A percentile compares a stretch with the other conserved stretches of the same genome.
phyloP scores from a whole-genome alignment of 2,797 vertebrate genomes.

The Urophycis tenuis region DNA sequence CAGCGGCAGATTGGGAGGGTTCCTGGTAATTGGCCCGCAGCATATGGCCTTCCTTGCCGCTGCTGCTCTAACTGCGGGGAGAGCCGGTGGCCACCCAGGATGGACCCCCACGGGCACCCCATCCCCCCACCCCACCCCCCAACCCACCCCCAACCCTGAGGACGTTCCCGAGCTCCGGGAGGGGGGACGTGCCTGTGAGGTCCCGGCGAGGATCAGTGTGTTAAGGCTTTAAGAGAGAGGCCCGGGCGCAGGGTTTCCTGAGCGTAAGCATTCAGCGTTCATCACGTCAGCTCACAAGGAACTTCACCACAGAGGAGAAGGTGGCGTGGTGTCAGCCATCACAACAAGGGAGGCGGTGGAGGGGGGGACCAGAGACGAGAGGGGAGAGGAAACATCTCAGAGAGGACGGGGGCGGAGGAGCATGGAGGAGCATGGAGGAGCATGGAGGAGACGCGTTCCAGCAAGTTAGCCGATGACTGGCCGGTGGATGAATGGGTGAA shows the following conservation, averaged over 20 bases:
- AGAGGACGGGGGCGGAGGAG: not conserved
- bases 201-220: too few relatives aligned
- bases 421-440: not conserved
- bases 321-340: too few relatives aligned
- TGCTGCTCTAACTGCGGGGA: constrained; percentile 7
- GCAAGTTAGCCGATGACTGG: not conserved
- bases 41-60: constrained; percentile 19
- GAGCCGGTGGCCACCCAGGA: not conserved
- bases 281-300: too few relatives aligned
- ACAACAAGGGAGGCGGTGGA: not conserved
- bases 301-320: too few relatives aligned
- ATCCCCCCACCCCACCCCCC: too few relatives aligned
- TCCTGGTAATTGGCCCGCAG: constrained; percentile 19
- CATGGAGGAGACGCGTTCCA: not conserved
- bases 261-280: too few relatives aligned
- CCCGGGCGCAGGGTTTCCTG: not conserved
- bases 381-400: not conserved
- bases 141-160: too few relatives aligned
- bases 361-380: not conserved
- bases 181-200: not conserved
- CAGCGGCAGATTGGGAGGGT: constrained; percentile 21
- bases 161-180: too few relatives aligned
- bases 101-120: not conserved
- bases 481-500: not conserved
- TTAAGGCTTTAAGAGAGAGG: too few relatives aligned